Evolutionary conservation across 1,140 invertebrate species (phyloP), one percentile per base, ranked within the genome.

Genomic region (Diabrotica undecimpunctata): DNA sequence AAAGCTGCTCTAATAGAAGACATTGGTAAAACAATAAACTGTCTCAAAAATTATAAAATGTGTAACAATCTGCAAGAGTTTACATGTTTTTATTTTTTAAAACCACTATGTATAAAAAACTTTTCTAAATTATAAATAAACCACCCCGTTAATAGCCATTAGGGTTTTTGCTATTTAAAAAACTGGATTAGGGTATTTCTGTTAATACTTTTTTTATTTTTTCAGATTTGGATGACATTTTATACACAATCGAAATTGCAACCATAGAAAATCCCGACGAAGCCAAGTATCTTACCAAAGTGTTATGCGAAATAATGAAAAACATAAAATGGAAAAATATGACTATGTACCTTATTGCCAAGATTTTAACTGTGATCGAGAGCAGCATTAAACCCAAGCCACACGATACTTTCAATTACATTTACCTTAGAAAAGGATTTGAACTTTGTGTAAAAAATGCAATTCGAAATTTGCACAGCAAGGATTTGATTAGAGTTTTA

Each of bases 301-400:
- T 84, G 7, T 66, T 85, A 2, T 82, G 82, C 35, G 79, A 81
- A 60, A 70, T 83, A 0, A 67, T 85, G 6, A 75, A 81, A 36
- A 67, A 73, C 62, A 78, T 81, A 38, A 67, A 79, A 13, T 86
- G 84, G 83, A 70, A 79, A n/a, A 73, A 79, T 39, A 78, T 79
- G 46, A 68, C 78, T 6, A 75, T 79, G 25, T 39, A 66, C 4
- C 70, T 81, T 6, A 62, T 85, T 0, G 74, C 79, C 37, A 80
- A 78, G 56, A 72, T 85, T 35, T 68, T 86, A 25, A 68, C 75
- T 35, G 75, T 84, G 25, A 84, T 82, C 63, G 74, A 81, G 14
- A 68, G 72, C 5, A 80, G 80, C 64, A 77, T 84, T 58, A 69
- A 64, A 9, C 77, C 73, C 12, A 66, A 69, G 10, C 68, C 70